Conservation (phyloP, 2,113 vertebrate genomes). For the Cochlearius cochlearius region DNA sequence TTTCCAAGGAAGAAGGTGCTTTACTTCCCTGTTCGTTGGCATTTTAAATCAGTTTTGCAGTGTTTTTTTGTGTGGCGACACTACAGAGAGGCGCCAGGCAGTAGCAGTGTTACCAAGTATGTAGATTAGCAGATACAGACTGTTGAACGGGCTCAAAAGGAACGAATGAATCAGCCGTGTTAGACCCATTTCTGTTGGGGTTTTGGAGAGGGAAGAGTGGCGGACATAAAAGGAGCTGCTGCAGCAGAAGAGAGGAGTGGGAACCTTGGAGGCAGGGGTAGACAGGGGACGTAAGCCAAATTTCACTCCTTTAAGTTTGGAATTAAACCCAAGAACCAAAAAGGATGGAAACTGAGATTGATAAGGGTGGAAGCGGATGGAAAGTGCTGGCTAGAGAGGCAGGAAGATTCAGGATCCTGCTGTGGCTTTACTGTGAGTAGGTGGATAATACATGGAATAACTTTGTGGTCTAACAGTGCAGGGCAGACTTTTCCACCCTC, state of each 20-base stretch:
- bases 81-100: not conserved
- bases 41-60: not conserved
- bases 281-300: not conserved
- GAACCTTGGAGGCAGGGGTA: not conserved
- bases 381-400: not conserved
- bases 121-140: not conserved
- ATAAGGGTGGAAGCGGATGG: not conserved
- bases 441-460: not conserved
- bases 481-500: not conserved
- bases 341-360: not conserved
- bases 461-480: not conserved
- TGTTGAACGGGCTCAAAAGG: not conserved
- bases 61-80: not conserved
- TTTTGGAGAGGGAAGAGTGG: not conserved
- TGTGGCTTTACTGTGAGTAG: not conserved
- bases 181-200: not conserved
- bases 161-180: not conserved
- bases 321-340: not conserved
- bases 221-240: not conserved
- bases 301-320: not conserved
- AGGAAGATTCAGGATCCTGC: not conserved
- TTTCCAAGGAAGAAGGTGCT: slow-evolving; percentile 24
- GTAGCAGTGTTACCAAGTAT: not conserved
- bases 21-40: not conserved
- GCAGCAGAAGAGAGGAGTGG: not conserved